Evolutionary conservation across 2,797 vertebrate species (phyloP).

Genomic region (Avahi laniger): DNA sequence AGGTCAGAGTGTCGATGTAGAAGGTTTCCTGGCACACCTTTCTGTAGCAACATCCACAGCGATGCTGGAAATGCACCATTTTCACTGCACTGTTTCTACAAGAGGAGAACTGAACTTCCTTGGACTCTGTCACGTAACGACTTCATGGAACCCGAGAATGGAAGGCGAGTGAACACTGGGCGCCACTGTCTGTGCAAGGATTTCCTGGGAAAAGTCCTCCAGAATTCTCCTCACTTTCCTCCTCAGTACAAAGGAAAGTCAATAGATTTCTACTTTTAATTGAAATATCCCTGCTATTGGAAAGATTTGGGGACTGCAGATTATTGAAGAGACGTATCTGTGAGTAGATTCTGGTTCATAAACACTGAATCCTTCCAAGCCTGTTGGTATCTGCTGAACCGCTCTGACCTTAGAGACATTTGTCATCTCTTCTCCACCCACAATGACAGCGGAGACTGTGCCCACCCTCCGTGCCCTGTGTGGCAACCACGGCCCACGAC

Average conservation of each 20-base stretch:
- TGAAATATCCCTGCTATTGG: neutral
- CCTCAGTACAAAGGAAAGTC: neutral
- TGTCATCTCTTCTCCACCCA: too few relatives aligned
- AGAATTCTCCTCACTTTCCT: neutral
- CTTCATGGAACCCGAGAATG: too few relatives aligned
- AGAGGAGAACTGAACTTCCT: neutral
- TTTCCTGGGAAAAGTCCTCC: neutral
- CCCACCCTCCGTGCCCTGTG: neutral
- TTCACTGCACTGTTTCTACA: too few relatives aligned
- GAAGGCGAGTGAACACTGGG: rapidly evolving
- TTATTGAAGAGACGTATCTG: neutral
- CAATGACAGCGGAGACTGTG: too few relatives aligned
- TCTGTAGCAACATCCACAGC: rapidly evolving
- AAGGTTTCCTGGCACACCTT: too few relatives aligned
- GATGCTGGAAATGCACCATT: too few relatives aligned
- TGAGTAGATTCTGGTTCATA: neutral
- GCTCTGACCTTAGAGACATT: neutral
- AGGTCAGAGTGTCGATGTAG: neutral
- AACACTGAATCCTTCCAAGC: neutral
- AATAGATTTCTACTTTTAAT: neutral
- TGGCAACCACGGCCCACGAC: rapidly evolving
- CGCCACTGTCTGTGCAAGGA: neutral
- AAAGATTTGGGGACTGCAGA: neutral
- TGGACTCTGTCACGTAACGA: neutral
- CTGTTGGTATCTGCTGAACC: too few relatives aligned